Evolutionary conservation across 2,888 invertebrate genomes (phyloP).

Genomic region (Drosophila setosimentum): DNA sequence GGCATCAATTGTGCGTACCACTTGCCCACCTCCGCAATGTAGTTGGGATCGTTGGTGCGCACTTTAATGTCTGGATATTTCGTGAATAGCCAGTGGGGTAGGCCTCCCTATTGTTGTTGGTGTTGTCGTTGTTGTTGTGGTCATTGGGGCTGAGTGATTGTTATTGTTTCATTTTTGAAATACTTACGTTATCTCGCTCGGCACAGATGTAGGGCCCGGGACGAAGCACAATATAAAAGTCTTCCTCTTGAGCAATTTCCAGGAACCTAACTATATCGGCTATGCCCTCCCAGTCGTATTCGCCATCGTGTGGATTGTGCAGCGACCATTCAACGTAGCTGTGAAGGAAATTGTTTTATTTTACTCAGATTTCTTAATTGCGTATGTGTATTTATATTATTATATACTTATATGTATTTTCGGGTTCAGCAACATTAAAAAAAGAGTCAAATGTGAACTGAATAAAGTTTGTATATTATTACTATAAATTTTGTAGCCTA

Average conservation of each 20-base stretch:
- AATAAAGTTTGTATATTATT: not conserved
- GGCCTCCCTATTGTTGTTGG: slow-evolving; percentile 88
- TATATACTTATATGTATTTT: not conserved
- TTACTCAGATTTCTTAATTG: not conserved
- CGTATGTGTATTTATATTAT: not conserved
- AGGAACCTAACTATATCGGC: slow-evolving; percentile 90
- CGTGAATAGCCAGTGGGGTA: slow-evolving; percentile 90
- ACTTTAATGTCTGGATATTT: slow-evolving; percentile 87
- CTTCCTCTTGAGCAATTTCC: slow-evolving; percentile 90
- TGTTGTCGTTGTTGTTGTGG: slow-evolving; percentile 1
- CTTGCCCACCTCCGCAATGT: slow-evolving; percentile 85
- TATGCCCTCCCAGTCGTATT: slow-evolving; percentile 88
- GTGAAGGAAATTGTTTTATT: not conserved
- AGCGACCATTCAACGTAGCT: slow-evolving; percentile 96
- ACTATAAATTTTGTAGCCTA: not conserved
- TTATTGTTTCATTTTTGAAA: too few species aligned
- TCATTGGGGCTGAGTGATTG: not conserved
- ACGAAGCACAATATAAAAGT: slow-evolving; percentile 92
- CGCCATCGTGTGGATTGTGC: slow-evolving; percentile 92
- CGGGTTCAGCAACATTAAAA: not conserved
- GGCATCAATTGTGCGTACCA: slow-evolving; percentile 87
- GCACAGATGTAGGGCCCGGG: slow-evolving; percentile 97
- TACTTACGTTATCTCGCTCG: slow-evolving; percentile 90
- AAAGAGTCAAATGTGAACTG: not conserved
- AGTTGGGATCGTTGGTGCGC: slow-evolving; percentile 88